A percentile compares a stretch with the other conserved stretches of the same genome.
These are phyloP conservation scores for Campylomormyrus tamandua DNA, from an alignment of 2,113 vertebrate species.

Conservation along the genomic window DNA sequence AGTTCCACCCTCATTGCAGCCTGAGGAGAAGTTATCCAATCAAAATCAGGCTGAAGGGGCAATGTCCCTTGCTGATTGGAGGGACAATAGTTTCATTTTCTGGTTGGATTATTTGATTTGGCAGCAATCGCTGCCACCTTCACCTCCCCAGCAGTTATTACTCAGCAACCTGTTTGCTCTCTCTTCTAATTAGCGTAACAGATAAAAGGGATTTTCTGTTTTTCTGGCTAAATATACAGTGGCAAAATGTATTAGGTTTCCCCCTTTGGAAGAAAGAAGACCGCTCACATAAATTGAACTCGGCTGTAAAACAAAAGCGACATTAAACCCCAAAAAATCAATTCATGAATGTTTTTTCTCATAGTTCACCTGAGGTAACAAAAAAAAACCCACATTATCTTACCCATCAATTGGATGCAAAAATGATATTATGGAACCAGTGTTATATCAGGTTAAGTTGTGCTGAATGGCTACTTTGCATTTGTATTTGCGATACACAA, in stretches of 20 bases:
- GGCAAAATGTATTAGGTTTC: background rate
- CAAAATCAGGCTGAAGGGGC: background rate
- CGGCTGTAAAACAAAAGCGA: background rate
- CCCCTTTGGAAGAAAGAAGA: background rate
- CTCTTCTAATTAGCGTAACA: background rate
- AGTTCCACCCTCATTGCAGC: background rate
- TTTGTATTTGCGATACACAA: background rate
- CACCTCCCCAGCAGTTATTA: background rate
- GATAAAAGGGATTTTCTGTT: background rate
- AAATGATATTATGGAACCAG: background rate
- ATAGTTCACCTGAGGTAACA: background rate
- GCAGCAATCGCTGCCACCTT: background rate
- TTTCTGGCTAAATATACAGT: background rate
- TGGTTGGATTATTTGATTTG: background rate
- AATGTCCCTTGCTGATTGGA: background rate
- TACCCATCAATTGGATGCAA: background rate
- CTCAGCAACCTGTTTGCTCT: background rate
- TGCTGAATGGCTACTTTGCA: background rate
- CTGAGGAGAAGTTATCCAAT: background rate
- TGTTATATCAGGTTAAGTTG: background rate
- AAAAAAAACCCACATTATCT: background rate
- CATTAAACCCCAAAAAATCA: background rate
- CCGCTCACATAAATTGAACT: background rate
- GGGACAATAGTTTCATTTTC: background rate
- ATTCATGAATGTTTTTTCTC: background rate